Evolutionary conservation across 2,113 vertebrate genomes (phyloP).

Genomic region (Gallinago paraguaiae): DNA sequence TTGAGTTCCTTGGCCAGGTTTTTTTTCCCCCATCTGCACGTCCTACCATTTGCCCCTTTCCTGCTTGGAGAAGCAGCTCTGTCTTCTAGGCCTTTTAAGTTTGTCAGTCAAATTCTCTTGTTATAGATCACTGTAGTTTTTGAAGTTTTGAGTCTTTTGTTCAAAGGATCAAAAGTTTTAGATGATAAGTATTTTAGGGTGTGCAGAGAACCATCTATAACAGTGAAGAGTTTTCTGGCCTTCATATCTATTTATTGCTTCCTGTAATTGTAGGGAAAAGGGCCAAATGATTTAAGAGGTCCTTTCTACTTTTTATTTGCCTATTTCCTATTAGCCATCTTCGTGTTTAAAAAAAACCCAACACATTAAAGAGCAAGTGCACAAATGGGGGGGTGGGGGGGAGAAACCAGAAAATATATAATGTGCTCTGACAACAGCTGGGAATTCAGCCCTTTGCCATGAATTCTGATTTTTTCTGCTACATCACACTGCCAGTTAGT

Average conservation of each 20-base stretch:
- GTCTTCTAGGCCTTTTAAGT: not conserved
- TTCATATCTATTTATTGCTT: not conserved
- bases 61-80: not conserved
- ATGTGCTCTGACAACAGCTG: not conserved
- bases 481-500: not conserved
- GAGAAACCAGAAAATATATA: not conserved
- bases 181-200: not conserved
- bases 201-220: not conserved
- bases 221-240: not conserved
- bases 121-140: not conserved
- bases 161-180: not conserved
- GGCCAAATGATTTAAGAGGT: not conserved
- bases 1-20: not conserved
- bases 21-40: not conserved
- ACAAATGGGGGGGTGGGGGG: too few relatives aligned
- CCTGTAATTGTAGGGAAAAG: not conserved
- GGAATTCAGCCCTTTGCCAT: not conserved
- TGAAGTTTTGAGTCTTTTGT: not conserved
- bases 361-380: not conserved
- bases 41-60: not conserved
- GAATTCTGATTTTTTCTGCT: constrained; percentile 42
- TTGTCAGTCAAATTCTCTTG: not conserved
- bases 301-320: not conserved
- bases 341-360: not conserved
- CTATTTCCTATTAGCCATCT: not conserved